phyloP scores from a whole-genome alignment of 2,113 vertebrate species.

The Sisor rabdophorus region DNA sequence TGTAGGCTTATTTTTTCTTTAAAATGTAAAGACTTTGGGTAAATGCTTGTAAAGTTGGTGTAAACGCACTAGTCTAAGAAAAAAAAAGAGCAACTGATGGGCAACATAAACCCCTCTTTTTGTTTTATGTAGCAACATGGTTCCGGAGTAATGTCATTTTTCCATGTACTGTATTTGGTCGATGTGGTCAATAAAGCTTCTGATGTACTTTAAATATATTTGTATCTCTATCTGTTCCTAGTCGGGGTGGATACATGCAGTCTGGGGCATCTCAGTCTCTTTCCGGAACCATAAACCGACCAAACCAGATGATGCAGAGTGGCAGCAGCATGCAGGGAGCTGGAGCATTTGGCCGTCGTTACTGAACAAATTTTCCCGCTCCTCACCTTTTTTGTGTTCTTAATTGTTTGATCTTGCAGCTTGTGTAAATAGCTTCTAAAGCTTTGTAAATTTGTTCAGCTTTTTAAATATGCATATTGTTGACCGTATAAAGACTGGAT shows the following conservation, averaged over 20 bases:
- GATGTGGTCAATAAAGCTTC: no score
- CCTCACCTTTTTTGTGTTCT: slow-evolving; percentile 4
- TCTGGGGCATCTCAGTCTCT: slow-evolving; percentile 74
- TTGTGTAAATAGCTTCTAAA: slow-evolving; percentile 52
- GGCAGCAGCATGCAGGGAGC: slow-evolving; percentile 74
- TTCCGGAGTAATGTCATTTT: no score
- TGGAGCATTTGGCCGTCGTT: slow-evolving; percentile 74
- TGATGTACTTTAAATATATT: neutral
- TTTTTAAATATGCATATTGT: slow-evolving; percentile 42
- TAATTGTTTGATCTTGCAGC: slow-evolving; percentile 39
- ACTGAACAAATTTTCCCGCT: slow-evolving; percentile 52
- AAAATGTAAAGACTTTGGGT: no score
- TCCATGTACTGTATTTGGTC: no score
- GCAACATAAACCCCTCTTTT: no score
- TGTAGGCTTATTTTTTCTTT: no score
- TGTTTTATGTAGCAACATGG: no score
- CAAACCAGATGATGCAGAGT: slow-evolving; percentile 70
- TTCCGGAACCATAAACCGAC: slow-evolving; percentile 69
- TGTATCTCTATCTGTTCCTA: slow-evolving; percentile 43
- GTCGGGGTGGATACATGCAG: slow-evolving; percentile 77
- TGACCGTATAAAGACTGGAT: neutral
- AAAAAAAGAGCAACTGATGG: no score
- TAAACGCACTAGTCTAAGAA: no score
- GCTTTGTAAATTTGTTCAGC: slow-evolving; percentile 48
- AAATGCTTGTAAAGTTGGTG: no score